Evolutionary conservation across 2,888 invertebrate genomes (phyloP).

Genomic region (Ormyrus thymus): DNA sequence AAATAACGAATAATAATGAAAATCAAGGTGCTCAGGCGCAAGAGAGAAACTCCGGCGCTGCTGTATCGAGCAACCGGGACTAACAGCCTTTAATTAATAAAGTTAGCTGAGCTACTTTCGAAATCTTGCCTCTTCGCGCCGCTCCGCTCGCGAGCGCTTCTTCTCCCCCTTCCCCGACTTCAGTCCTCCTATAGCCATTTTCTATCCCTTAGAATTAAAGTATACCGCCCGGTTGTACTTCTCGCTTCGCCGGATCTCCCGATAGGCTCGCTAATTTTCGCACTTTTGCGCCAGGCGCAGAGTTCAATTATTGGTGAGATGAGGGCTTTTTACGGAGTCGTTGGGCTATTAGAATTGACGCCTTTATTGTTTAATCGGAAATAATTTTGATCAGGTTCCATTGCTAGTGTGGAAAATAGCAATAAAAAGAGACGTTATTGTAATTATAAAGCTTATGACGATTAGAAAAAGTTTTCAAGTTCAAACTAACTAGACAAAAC

Average conservation of each 20-base stretch:
- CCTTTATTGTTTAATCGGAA: too few species aligned
- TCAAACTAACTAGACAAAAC: too few species aligned
- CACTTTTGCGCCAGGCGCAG: constrained; percentile 9
- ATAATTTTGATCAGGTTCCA: too few species aligned
- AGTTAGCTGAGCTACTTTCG: constrained; percentile 71
- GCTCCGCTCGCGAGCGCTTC: constrained; percentile 35
- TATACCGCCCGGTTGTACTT: constrained; percentile 58
- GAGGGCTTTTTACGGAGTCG: too few species aligned
- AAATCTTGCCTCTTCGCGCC: constrained; percentile 65
- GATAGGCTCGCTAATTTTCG: constrained; percentile 53
- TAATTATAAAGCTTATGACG: too few species aligned
- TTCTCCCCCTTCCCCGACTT: constrained; percentile 8
- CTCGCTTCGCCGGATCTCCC: constrained; percentile 54
- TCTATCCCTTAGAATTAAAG: constrained; percentile 66
- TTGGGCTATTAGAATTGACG: too few species aligned
- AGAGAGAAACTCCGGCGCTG: constrained; percentile 23
- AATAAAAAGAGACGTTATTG: too few species aligned
- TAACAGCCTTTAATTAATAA: constrained; percentile 73
- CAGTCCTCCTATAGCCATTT: constrained; percentile 59
- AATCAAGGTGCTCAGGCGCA: constrained; percentile 23
- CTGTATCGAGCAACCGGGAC: constrained; percentile 70
- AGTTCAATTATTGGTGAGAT: too few species aligned
- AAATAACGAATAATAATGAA: constrained; percentile 53
- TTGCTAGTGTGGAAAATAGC: too few species aligned
- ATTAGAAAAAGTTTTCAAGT: too few species aligned